These are phyloP conservation scores for Archivesica marissinica DNA, from an alignment of 1,140 invertebrate species.

Conservation along the genomic window DNA sequence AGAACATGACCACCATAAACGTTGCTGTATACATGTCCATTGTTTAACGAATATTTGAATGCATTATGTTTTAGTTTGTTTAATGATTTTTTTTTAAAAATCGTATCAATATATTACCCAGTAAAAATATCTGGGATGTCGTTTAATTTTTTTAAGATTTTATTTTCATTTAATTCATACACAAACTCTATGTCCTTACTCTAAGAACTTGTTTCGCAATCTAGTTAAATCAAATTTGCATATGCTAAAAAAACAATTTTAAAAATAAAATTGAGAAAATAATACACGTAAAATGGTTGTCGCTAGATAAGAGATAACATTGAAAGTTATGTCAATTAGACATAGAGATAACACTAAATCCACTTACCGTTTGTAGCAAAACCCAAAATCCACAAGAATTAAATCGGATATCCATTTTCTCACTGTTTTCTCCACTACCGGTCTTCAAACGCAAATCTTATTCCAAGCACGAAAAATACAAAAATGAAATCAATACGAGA, in stretches of 20 bases:
- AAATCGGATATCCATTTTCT: conserved; percentile 20
- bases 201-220: neutral
- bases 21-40: no score
- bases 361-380: conserved; percentile 19
- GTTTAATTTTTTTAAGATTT: no score
- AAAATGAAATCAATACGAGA: conserved; percentile 2
- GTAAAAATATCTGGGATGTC: no score
- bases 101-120: no score
- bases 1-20: no score
- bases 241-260: no score
- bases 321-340: neutral
- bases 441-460: neutral
- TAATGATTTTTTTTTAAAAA: no score
- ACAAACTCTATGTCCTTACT: neutral
- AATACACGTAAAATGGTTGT: no score
- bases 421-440: neutral
- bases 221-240: neutral
- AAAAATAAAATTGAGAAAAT: no score
- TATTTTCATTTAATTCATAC: neutral
- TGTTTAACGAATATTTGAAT: no score
- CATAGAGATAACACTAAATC: neutral
- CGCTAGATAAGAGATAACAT: neutral
- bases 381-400: conserved; percentile 27
- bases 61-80: no score
- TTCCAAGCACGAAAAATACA: conserved; percentile 27